A percentile compares a stretch with the other conserved stretches of the same genome.
phyloP scores from a whole-genome alignment of 2,888 invertebrate genomes.

The Drosophila kambysellisi region DNA sequence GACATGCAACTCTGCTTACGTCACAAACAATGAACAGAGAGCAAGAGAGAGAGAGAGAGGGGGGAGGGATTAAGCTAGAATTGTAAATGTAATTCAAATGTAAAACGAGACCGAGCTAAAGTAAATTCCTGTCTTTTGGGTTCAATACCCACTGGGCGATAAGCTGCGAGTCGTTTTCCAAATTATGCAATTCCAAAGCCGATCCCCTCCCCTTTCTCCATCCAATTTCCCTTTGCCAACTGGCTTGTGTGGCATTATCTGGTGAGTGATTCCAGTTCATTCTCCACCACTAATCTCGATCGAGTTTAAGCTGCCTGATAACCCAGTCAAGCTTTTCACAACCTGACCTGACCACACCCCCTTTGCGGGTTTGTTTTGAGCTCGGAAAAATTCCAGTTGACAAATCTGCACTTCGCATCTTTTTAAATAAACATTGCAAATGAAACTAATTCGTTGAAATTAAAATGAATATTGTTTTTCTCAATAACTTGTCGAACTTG shows the following conservation, averaged over 20 bases:
- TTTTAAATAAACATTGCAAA: neutral
- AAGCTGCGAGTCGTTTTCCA: constrained; percentile 22
- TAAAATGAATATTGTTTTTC: neutral
- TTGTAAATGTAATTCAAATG: constrained; percentile 50
- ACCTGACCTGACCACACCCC: neutral
- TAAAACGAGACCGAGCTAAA: constrained; percentile 3
- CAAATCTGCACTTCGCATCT: neutral
- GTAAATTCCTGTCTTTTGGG: constrained; percentile 21
- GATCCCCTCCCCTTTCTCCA: too few relatives aligned
- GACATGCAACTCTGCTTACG: constrained; percentile 68
- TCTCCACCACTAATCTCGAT: constrained; percentile 24
- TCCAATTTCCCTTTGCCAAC: neutral
- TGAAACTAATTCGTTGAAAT: too few relatives aligned
- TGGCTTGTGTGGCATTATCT: constrained; percentile 30
- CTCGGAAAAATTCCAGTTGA: neutral
- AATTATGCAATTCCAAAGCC: constrained; percentile 49
- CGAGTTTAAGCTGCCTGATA: constrained; percentile 9
- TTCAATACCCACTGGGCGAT: constrained; percentile 55
- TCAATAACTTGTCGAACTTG: neutral
- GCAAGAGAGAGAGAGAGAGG: neutral
- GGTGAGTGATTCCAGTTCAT: constrained; percentile 29
- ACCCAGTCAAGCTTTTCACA: neutral
- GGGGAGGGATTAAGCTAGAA: neutral
- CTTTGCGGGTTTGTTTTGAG: neutral
- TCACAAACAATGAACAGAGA: constrained; percentile 38